A percentile compares a stretch with the other conserved stretches of the same genome.
Conservation (phyloP, 2,113 vertebrate species). For the Callopanchax toddi region DNA sequence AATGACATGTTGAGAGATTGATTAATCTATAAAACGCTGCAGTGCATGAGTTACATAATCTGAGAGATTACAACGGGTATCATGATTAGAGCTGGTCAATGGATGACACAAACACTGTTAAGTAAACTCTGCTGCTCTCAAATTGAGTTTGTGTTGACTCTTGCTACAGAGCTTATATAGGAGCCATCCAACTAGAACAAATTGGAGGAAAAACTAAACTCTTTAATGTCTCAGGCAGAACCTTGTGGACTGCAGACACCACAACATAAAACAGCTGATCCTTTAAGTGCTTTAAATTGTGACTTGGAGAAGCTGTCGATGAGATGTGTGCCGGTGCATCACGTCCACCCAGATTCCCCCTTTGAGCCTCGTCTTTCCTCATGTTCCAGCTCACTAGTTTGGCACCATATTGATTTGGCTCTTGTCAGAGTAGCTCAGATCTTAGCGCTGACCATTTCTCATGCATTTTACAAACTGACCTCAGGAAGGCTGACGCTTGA, state of each 20-base stretch:
- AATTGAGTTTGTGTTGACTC: too few species aligned
- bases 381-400: background rate
- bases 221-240: background rate
- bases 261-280: background rate
- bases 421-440: background rate
- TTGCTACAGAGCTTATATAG: too few species aligned
- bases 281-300: conserved; percentile 1
- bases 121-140: background rate
- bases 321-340: background rate
- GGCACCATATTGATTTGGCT: background rate
- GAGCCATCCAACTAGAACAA: too few species aligned
- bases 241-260: background rate
- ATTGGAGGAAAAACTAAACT: too few species aligned
- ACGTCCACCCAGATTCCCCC: background rate
- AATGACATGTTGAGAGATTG: conserved; percentile 19
- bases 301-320: background rate
- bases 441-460: background rate
- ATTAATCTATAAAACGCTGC: conserved; percentile 35
- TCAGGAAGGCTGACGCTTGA: background rate
- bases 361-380: background rate
- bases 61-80: conserved; percentile 45
- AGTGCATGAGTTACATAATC: conserved; percentile 35
- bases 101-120: background rate
- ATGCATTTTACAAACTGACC: background rate
- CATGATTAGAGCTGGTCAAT: background rate